These are phyloP conservation scores for Drosophila mojavensis DNA, from an alignment of 1,140 invertebrate genomes.

Conservation along the genomic window DNA sequence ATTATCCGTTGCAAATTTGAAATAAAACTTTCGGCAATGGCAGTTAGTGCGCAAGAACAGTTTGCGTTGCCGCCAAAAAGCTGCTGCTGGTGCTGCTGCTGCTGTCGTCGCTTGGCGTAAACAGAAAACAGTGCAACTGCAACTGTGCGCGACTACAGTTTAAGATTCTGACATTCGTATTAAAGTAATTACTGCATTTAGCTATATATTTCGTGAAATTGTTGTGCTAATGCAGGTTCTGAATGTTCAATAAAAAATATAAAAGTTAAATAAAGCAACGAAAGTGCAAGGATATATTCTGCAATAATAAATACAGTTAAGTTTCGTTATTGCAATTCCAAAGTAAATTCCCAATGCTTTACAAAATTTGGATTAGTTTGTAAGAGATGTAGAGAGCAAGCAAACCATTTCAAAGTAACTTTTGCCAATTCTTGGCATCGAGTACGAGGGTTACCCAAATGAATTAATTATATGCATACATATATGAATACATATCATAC, in stretches of 20 bases:
- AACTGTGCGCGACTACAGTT: constrained; percentile 51
- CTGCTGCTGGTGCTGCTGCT: neutral
- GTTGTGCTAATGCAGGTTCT: constrained; percentile 40
- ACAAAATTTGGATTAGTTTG: too few species aligned
- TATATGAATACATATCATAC: too few species aligned
- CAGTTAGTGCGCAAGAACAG: constrained; percentile 53
- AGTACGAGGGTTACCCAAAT: too few species aligned
- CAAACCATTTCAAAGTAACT: too few species aligned
- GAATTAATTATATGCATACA: too few species aligned
- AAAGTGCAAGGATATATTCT: neutral
- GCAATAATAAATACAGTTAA: constrained; percentile 50
- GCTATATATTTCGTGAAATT: constrained; percentile 29
- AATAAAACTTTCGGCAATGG: constrained; percentile 14
- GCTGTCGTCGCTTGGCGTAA: constrained; percentile 45
- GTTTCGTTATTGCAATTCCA: constrained; percentile 9
- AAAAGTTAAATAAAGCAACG: constrained; percentile 29
- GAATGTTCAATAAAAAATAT: constrained; percentile 33
- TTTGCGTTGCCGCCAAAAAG: constrained; percentile 66
- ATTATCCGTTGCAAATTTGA: constrained; percentile 19
- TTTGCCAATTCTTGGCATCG: too few species aligned
- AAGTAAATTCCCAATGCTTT: too few species aligned
- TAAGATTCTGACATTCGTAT: constrained; percentile 14
- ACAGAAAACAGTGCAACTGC: constrained; percentile 72
- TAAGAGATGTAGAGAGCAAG: too few species aligned
- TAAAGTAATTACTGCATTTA: neutral